Evolutionary conservation across 2,888 invertebrate genomes (phyloP), one percentile per base, ranked within the genome.

Genomic region (Lasioglossum leucozonium): DNA sequence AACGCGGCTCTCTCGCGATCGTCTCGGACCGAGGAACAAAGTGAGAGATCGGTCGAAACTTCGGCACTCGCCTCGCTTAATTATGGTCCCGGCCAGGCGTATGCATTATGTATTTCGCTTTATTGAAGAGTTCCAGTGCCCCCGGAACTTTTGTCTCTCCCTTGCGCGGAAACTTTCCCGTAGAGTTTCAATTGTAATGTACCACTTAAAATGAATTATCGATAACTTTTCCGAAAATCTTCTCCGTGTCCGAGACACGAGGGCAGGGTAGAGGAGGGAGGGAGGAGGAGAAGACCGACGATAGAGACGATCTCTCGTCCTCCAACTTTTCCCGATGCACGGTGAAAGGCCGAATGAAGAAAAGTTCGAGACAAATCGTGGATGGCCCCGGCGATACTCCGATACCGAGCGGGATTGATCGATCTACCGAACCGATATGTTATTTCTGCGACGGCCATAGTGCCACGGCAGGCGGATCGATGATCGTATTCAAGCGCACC

Each of bases 61-160:
- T 65, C 58, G 22, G 4, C 34, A 18, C 40, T 72, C 79, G 26
- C 51, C 81, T 76, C 77, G 72, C 30, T 77, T 82, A 86, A 86
- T 86, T 79, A 82, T 86, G 81, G 81, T 80, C 62, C 86, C 71
- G 65, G 55, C 44, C 47, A 62, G 85, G 67, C 76, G 72, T 73
- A 86, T 86, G 86, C 82, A 86, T 86, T 86, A 86, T 86, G 86
- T 86, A 86, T 86, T 79, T 82, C 82, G 58, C 86, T 86, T 77
- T 84, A 72, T 79, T 47, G 73, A 77, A 79, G 77, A 77, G 74
- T 74, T 86, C 67, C 72, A 71, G 76, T 76, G 76, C 62, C 82
- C 69, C 72, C n/a, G 62, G 77, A 86, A 85, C 80, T 86, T 72
- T 81, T 81, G 71, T 81, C 85, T 86, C 81, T 72, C 74, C n/a